Conservation (phyloP, 2,888 invertebrate species). For the Scaptodrosophila latifasciaeformis region DNA sequence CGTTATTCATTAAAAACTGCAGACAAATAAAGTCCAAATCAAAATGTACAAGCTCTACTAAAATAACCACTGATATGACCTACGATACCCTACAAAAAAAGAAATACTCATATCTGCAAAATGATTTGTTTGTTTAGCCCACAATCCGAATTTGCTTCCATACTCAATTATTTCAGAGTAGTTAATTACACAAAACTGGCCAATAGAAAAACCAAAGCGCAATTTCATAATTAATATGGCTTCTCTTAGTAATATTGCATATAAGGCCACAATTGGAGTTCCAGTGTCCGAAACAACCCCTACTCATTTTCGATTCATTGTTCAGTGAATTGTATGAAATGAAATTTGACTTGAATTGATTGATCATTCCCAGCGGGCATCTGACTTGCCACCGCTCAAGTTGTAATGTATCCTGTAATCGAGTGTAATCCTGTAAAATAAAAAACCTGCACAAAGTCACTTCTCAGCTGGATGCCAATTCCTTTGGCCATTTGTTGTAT, state of each 20-base stretch:
- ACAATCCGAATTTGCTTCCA: constrained; percentile 11
- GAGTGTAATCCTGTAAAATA: constrained; percentile 71
- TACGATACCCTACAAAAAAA: no score
- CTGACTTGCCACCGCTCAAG: constrained; percentile 32
- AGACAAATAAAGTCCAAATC: constrained; percentile 34
- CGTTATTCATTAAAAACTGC: constrained; percentile 69
- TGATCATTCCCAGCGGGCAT: constrained; percentile 75
- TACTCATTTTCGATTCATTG: constrained; percentile 15
- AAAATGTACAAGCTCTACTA: constrained; percentile 37
- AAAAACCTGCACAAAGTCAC: constrained; percentile 63
- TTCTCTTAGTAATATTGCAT: constrained; percentile 34
- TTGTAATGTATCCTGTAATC: constrained; percentile 68
- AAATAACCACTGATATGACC: no score
- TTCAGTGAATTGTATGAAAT: constrained; percentile 46
- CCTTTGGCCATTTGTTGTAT: constrained; percentile 34
- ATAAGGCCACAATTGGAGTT: neutral
- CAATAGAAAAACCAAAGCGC: constrained; percentile 22
- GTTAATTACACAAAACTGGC: constrained; percentile 29
- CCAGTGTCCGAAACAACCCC: constrained; percentile 15
- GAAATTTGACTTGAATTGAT: constrained; percentile 71
- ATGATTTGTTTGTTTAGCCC: constrained; percentile 50
- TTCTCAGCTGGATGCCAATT: constrained; percentile 63
- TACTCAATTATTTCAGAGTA: constrained; percentile 19
- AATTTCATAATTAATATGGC: constrained; percentile 60
- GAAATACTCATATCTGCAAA: constrained; percentile 36